A percentile compares a stretch with the other conserved stretches of the same genome.
Evolutionary conservation across 2,888 invertebrate species (phyloP).

Genomic region (Lasioglossum malachurum): DNA sequence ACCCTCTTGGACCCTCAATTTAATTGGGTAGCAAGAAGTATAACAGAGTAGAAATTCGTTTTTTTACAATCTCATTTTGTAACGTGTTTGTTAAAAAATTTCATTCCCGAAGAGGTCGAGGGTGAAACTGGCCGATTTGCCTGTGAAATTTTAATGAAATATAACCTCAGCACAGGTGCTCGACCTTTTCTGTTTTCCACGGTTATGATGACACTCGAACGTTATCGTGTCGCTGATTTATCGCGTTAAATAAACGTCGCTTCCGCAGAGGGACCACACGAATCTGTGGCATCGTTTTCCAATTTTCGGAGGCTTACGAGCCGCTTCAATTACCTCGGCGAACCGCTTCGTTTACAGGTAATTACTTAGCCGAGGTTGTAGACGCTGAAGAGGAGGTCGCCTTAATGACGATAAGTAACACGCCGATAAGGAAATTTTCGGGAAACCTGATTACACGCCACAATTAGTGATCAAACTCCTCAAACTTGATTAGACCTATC

Average conservation of each 20-base stretch:
- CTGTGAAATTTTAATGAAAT: background rate
- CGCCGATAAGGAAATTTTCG: constrained; percentile 24
- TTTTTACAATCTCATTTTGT: background rate
- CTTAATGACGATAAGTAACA: constrained; percentile 16
- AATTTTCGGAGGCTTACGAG: background rate
- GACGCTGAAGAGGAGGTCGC: background rate
- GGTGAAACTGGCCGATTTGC: background rate
- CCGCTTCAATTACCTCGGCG: background rate
- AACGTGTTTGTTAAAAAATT: background rate
- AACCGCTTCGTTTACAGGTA: constrained; percentile 11
- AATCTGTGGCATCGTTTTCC: background rate
- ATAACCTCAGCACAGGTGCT: background rate
- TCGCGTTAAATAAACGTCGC: background rate
- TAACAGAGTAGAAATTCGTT: background rate
- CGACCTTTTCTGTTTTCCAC: background rate
- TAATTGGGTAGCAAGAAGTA: background rate
- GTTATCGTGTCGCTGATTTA: background rate
- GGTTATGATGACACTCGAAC: background rate
- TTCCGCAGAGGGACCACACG: background rate
- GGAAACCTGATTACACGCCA: background rate
- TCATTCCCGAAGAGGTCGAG: background rate
- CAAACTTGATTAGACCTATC: background rate
- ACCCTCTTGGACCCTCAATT: background rate
- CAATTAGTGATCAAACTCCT: background rate
- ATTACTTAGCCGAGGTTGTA: background rate